phyloP scores from a whole-genome alignment of 2,113 vertebrate species.

The Oreochromis tanganicae region DNA sequence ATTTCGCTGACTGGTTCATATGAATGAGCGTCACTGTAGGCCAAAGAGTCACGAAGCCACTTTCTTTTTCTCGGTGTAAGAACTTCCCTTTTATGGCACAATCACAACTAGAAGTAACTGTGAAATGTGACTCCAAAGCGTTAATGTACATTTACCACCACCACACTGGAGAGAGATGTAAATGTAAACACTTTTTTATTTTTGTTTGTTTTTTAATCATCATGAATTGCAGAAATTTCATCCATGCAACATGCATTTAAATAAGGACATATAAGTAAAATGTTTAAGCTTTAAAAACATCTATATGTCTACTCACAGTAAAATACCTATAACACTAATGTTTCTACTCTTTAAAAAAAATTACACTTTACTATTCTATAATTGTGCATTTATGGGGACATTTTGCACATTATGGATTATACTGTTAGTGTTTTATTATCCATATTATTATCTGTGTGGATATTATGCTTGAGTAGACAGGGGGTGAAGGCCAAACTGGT shows the following conservation, averaged over 20 bases:
- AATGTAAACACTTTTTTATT: fast-evolving
- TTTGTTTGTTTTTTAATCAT: neutral
- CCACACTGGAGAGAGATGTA: neutral
- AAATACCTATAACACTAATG: neutral
- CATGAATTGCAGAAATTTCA: fast-evolving
- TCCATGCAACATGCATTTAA: neutral
- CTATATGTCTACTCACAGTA: neutral
- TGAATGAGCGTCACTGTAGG: neutral
- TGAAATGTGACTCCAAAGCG: neutral
- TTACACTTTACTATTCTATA: neutral
- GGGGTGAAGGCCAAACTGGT: fast-evolving
- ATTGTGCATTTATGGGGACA: neutral
- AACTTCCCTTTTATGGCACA: neutral
- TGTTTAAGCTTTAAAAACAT: neutral
- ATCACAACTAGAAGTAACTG: neutral
- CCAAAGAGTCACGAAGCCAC: neutral
- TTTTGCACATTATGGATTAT: neutral
- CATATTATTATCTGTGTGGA: neutral
- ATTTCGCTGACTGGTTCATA: neutral
- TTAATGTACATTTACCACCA: neutral
- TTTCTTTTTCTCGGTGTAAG: neutral
- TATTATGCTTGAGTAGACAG: fast-evolving
- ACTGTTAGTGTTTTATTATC: neutral
- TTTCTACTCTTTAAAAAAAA: neutral
- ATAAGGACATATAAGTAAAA: fast-evolving